These are phyloP conservation scores for Fundulus diaphanus DNA, from an alignment of 2,797 vertebrate genomes.

Conservation along the genomic window DNA sequence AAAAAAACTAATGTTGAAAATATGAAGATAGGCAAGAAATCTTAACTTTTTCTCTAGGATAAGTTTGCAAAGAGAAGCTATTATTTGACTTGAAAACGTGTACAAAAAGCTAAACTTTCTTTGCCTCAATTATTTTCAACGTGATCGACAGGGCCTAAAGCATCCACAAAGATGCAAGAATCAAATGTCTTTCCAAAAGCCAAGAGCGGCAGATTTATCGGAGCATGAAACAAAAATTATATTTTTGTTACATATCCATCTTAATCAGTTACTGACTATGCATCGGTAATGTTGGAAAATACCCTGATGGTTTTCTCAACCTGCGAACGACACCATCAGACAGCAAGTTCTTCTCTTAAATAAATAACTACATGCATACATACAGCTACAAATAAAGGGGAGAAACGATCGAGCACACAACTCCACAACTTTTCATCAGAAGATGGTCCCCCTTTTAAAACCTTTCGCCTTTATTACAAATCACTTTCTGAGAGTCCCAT, in stretches of 20 bases:
- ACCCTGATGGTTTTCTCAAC: not conserved
- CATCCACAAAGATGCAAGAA: not conserved
- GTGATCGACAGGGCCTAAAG: not conserved
- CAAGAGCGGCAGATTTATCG: not conserved
- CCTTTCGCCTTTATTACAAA: not conserved
- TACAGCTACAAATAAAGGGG: not conserved
- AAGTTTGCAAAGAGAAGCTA: not conserved
- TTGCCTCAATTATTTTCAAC: not conserved
- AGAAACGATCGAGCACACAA: not conserved
- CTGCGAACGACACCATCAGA: no score
- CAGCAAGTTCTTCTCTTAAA: not conserved
- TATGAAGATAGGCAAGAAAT: not conserved
- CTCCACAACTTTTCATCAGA: not conserved
- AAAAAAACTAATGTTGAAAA: not conserved
- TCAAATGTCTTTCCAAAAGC: not conserved
- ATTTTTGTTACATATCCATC: no score
- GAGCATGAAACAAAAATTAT: not conserved
- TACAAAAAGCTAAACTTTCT: not conserved
- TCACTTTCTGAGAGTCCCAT: not conserved
- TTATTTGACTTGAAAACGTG: not conserved
- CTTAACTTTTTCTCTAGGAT: not conserved
- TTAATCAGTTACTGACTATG: not conserved
- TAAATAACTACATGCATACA: not conserved
- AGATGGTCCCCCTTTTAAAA: not conserved
- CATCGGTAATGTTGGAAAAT: not conserved